A percentile compares a stretch with the other conserved stretches of the same genome.
Evolutionary conservation across 1,140 invertebrate species (phyloP).

Genomic region (Drosophila arizonae): DNA sequence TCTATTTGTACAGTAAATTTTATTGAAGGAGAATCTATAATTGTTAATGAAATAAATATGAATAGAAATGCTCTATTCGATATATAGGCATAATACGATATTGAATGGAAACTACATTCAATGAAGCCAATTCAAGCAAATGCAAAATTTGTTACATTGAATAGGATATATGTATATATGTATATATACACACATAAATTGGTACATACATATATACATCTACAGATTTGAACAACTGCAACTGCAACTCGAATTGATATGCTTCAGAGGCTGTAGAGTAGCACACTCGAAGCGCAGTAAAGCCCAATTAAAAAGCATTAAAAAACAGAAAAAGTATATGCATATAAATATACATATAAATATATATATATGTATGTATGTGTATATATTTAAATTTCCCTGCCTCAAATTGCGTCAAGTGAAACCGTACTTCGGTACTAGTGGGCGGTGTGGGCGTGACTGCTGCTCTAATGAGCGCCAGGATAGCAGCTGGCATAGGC

Average conservation of each 20-base stretch:
- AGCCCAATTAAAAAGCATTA: slow-evolving; percentile 22
- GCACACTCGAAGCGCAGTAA: slow-evolving; percentile 13
- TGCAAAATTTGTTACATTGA: no score
- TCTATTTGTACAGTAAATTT: no score
- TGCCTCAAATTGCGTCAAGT: slow-evolving; percentile 11
- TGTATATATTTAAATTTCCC: neutral
- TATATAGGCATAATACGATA: no score
- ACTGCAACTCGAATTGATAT: slow-evolving; percentile 8
- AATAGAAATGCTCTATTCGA: no score
- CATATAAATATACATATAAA: neutral
- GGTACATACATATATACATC: neutral
- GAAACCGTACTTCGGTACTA: slow-evolving; percentile 1
- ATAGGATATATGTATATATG: neutral
- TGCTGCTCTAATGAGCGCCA: slow-evolving; percentile 44
- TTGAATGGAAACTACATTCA: no score
- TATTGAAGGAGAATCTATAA: no score
- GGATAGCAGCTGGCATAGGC: slow-evolving; percentile 30
- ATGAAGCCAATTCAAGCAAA: no score
- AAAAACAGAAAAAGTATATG: neutral
- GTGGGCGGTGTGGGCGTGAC: neutral
- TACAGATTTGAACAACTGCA: neutral
- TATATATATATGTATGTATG: neutral
- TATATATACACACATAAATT: neutral
- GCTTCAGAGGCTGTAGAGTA: slow-evolving; percentile 9
- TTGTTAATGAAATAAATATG: no score